Evolutionary conservation across 2,888 invertebrate species (phyloP).

Genomic region (Nomada flava): DNA sequence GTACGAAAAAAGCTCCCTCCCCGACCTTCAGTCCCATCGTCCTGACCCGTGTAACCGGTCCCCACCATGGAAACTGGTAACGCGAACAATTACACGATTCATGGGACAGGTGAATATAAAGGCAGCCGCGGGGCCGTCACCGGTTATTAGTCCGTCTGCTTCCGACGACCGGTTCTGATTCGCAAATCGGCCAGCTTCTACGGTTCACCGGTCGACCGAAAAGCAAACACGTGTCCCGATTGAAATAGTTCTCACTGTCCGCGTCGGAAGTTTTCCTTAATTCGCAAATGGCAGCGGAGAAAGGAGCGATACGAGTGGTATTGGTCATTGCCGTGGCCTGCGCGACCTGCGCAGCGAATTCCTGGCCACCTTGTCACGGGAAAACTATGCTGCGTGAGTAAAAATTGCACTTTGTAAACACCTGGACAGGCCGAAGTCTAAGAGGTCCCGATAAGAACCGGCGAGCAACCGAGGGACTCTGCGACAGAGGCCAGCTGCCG

Average conservation of each 20-base stretch:
- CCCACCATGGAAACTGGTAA: constrained; percentile 53
- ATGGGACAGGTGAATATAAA: constrained; percentile 74
- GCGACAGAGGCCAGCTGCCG: background rate
- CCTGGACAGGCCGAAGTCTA: too few species aligned
- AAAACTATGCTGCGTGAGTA: constrained; percentile 80
- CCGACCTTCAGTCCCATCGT: constrained; percentile 37
- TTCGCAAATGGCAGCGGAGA: background rate
- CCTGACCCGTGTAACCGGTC: constrained; percentile 37
- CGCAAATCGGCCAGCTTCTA: constrained; percentile 40
- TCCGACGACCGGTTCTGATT: constrained; percentile 64
- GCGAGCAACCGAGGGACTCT: background rate
- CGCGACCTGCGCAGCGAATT: background rate
- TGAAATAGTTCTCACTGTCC: background rate
- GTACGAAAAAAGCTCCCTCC: background rate
- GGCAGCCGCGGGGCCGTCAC: constrained; percentile 63
- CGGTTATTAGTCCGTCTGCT: constrained; percentile 73
- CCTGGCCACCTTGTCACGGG: constrained; percentile 76
- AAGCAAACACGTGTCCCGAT: constrained; percentile 25
- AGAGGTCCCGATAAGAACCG: too few species aligned
- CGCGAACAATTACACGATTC: constrained; percentile 57
- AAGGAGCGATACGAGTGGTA: background rate
- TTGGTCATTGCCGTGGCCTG: background rate
- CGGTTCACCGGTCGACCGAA: background rate
- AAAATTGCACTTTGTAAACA: background rate
- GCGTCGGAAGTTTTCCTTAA: background rate